These are phyloP conservation scores for Tenrec ecaudatus DNA, from an alignment of 2,113 vertebrate genomes.

Conservation along the genomic window DNA sequence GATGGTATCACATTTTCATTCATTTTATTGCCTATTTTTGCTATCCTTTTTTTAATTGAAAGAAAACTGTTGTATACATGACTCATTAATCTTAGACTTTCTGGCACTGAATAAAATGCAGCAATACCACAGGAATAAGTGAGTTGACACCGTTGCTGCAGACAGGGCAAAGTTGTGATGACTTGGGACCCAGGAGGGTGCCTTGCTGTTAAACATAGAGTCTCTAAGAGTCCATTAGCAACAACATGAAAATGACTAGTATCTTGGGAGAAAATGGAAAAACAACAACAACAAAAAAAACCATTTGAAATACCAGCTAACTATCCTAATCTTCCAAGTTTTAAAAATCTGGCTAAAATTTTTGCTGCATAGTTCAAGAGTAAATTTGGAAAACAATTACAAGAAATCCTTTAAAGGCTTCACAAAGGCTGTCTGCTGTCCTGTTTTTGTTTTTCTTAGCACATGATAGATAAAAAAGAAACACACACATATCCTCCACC, in stretches of 20 bases:
- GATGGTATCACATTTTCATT: slow-evolving; percentile 81
- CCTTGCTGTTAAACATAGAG: not conserved
- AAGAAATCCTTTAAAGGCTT: not conserved
- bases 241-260: slow-evolving; percentile 1
- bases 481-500: not conserved
- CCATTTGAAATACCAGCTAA: not conserved
- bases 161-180: not conserved
- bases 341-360: slow-evolving; percentile 18
- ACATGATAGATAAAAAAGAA: slow-evolving; percentile 5
- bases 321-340: not conserved
- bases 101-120: slow-evolving; percentile 25
- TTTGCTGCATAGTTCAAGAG: not conserved
- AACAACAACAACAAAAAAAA: not conserved
- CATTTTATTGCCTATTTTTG: slow-evolving; percentile 79
- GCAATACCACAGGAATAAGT: not conserved
- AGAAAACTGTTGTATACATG: slow-evolving; percentile 79
- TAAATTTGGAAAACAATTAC: not conserved
- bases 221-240: not conserved
- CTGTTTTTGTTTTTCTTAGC: not conserved
- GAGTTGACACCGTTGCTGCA: too few species aligned
- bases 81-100: slow-evolving; percentile 79
- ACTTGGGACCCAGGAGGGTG: not conserved
- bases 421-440: not conserved
- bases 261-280: slow-evolving; percentile 20
- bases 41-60: slow-evolving; percentile 73